Evolutionary conservation across 2,113 vertebrate species (phyloP), one percentile per base, ranked within the genome.

Genomic region (Phainopepla nitens): DNA sequence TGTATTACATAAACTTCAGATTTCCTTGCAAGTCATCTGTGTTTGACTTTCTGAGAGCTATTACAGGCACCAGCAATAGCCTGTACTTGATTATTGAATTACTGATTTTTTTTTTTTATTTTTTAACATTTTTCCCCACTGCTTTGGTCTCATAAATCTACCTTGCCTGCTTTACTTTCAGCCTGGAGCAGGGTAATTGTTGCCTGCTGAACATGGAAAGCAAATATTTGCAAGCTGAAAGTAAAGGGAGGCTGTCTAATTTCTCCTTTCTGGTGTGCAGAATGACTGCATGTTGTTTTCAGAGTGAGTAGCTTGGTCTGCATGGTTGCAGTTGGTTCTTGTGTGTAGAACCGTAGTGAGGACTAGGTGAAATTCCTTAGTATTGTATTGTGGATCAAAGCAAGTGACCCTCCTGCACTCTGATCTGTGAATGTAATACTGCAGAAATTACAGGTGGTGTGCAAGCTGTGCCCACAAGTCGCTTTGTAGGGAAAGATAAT

Each of bases 381-480:
- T 54, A 6, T 64, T 79, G 5, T 2, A 1, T 72, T 39, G 28
- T 50, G 49, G 29, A 15, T 94, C 9, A 4, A 29, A 54, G 21
- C 65, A 54, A 57, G 21, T 42, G 45, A 24, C 35, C 61, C 27
- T 71, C 87, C 42, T 91, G 61, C 82, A 20, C 11, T 72, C 49
- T 0, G 0, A 12, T 18, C 57, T 61, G 39, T 8, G 1, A 41
- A 10, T 0, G 1, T 23, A 41, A 41, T 81, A 21, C 25, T 79
- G 65, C 41, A 87, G 57, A 71, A 91, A 82, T 91, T 71, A 41
- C 78, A 75, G 28, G 69, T 39, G 47, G 21, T 29, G 13, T 58
- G 17, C 57, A 56, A 71, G 49, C 41, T 60, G 56, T 56, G 51
- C 50, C 60, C 90, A n/a, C 45, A 62, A 2, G 25, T 65, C 10